Base-by-base conservation (phyloP, 2,888 invertebrate species). In the Oxytorus armatus region DNA sequence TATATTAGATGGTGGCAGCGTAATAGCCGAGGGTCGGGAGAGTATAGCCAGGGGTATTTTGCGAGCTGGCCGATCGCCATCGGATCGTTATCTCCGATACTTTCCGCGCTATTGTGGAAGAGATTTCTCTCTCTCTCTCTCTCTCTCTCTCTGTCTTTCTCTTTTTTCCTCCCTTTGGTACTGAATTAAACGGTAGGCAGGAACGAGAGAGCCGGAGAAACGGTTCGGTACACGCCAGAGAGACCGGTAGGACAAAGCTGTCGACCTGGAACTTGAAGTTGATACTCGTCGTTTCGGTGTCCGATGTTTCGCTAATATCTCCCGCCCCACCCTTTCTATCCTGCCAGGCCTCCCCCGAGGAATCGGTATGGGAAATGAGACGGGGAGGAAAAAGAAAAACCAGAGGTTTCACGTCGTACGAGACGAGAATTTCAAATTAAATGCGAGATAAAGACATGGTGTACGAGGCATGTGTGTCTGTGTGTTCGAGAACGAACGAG, bases 61-160 rank as follows among this genome's bases (percentile, higher is more conserved):
- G 77, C 77, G 69, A 77, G 77, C 81, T 81, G 81, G 81, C 81
- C 72, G 79, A 82, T 79, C 81, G 78, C 81, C 77, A 79, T 83
- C 77, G 77, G 83, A 83, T 83, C 73, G 83, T 82, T 79, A 82
- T 83, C 79, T 79, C n/a, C 76, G 75, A 78, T 81, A 81, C 81
- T 82, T 68, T 69, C 75, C 68, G 79, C 61, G 57, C 82, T 79
- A 82, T 81, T 79, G 82, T 74, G 65, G 57, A 76, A 57, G 77
- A 81, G 66, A 68, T 63, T 63, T 65, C 47, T 53, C 51, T 47
- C 47, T 44, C 8, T 1, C 3, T 72, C 59, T 51, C 44, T 16
- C 53, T 39, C 33, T 66, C 53, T 53, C 63, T 44, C 65, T 25
- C 57, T 21, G 2, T 47, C 57, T 18, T 36, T 29, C 29, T 21